These are phyloP conservation scores for Coccyzus lansbergi DNA, from an alignment of 2,797 vertebrate genomes.

Conservation along the genomic window DNA sequence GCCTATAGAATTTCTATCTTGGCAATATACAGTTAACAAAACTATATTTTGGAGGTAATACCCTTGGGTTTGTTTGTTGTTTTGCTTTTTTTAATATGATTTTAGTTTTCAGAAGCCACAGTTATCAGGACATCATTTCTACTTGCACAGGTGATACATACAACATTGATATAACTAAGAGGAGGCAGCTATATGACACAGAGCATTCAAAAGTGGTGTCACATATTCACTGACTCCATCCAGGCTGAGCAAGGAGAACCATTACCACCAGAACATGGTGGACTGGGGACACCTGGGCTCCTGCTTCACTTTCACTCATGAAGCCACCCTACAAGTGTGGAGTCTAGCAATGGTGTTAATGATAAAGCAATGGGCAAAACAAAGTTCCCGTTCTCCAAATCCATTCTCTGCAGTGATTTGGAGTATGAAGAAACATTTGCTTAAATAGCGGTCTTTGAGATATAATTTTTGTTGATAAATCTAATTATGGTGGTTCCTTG, in stretches of 20 bases:
- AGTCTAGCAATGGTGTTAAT: neutral
- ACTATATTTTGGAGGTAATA: neutral
- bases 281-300: neutral
- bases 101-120: neutral
- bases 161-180: no score
- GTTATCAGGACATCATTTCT: no score
- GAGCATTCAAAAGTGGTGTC: no score
- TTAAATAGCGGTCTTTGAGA: neutral
- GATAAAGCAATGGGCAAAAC: neutral
- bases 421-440: neutral
- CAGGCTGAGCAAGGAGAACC: neutral
- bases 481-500: neutral
- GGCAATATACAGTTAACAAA: neutral
- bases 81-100: neutral
- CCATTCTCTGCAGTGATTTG: neutral
- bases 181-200: no score
- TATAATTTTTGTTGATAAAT: neutral
- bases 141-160: no score
- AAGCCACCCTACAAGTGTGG: neutral
- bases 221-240: neutral
- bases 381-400: neutral
- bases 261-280: neutral
- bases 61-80: neutral
- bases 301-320: neutral
- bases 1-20: neutral